Conservation (phyloP, 2,888 invertebrate genomes). For the Nymphalis urticae region DNA sequence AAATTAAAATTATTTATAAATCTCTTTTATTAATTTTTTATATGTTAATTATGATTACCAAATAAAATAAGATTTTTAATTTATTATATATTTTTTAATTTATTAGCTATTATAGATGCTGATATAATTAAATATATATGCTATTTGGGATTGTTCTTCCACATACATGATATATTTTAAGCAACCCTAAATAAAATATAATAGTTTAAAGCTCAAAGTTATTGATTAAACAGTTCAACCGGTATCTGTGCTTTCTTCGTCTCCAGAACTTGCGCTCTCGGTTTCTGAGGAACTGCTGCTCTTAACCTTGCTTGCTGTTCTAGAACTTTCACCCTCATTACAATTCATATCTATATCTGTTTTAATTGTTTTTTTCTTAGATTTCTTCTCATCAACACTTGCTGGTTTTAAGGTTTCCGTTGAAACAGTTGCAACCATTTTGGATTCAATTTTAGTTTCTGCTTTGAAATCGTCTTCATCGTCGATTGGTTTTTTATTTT, state of each 20-base stretch:
- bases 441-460: conserved; percentile 57
- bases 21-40: too few species aligned
- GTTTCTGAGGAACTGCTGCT: conserved; percentile 82
- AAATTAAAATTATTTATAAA: too few species aligned
- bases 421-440: conserved; percentile 74
- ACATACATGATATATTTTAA: too few species aligned
- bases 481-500: conserved; percentile 66
- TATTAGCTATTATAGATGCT: too few species aligned
- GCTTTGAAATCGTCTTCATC: conserved; percentile 67
- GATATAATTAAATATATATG: too few species aligned
- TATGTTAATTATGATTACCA: too few species aligned
- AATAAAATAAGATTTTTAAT: too few species aligned
- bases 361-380: conserved; percentile 56
- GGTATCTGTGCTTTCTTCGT: conserved; percentile 84
- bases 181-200: too few species aligned
- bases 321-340: conserved; percentile 25
- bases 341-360: conserved; percentile 42
- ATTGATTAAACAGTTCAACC: conserved; percentile 54
- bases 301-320: conserved; percentile 42
- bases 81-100: too few species aligned
- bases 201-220: too few species aligned
- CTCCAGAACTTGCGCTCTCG: conserved; percentile 84
- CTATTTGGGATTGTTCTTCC: too few species aligned
- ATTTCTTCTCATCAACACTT: conserved; percentile 57
- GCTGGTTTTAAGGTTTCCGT: conserved; percentile 76